Evolutionary conservation across 2,113 vertebrate genomes (phyloP), one percentile per base, ranked within the genome.

Genomic region (Plecturocebus donacophilus): DNA sequence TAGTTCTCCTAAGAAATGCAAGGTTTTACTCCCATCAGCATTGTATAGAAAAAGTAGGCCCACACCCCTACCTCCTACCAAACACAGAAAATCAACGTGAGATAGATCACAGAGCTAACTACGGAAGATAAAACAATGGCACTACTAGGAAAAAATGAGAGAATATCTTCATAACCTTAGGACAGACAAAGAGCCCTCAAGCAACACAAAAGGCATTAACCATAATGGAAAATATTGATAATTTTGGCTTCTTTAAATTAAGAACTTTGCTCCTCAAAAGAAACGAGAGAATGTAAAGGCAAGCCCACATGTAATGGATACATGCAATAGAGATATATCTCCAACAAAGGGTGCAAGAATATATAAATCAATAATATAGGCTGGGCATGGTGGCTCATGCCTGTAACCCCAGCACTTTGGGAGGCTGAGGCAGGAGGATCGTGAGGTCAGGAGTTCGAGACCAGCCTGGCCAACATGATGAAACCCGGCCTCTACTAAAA

Each of bases 241-340:
- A 87, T 87, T 8, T 52, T 8, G 30, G 80, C 73, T 61, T 85
- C n/a, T 94, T 83, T 79, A 68, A 93, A 89, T 70, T 30, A 85
- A 96, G 52, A 76, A 71, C 38, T 90, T 90, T 91, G 79, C 27
- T 95, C 70, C 84, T 90, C 54, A 80, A 70, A 75, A 95, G 68
- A 73, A 14, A 35, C 32, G 16, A 82, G 35, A 80, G 42, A 77
- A 32, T 25, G 35, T 49, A 64, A 81, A 94, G 56, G 54, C 91
- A 95, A 73, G 32, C 23, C 71, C 47, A 70, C 35, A 13, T 47
- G 61, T 25, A 70, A 82, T 11, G 49, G 35, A 89, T 42, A 73
- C 1, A 76, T 6, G 61, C 49, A 38, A 6, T 71, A n/a, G 61
- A 64, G 61, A 32, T 30, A 32, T 6, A 11, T 64, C 76, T 52